Evolutionary conservation across 2,797 vertebrate genomes (phyloP).

Genomic region (Uromys caudimaculatus): DNA sequence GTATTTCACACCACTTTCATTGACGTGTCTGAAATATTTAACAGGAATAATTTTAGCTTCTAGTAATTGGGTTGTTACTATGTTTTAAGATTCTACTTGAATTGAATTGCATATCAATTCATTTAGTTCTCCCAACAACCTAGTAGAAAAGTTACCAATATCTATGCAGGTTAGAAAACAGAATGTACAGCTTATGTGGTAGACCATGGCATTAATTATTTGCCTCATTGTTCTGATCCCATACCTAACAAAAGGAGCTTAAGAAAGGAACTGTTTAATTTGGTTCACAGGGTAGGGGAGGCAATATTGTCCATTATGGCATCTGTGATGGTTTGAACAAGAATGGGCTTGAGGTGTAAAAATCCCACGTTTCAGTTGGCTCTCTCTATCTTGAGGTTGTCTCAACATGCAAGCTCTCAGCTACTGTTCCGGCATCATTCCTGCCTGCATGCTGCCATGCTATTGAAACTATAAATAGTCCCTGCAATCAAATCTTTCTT

Average conservation of each 20-base stretch:
- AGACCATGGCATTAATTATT: neutral
- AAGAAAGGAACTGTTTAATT: neutral
- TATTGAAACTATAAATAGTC: neutral
- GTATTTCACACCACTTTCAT: conserved; percentile 17
- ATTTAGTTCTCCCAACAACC: conserved; percentile 26
- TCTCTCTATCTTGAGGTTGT: neutral
- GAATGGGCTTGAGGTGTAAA: neutral
- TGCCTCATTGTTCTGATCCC: neutral
- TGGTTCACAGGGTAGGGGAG: neutral
- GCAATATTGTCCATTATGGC: neutral
- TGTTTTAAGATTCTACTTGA: neutral
- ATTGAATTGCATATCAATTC: conserved; percentile 2
- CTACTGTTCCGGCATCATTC: neutral
- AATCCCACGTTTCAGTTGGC: neutral
- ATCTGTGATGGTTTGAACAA: neutral
- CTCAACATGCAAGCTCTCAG: neutral
- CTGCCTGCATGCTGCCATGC: neutral
- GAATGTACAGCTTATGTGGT: neutral
- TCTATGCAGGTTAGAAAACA: neutral
- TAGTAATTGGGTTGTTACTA: neutral
- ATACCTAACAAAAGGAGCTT: neutral
- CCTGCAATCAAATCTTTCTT: neutral
- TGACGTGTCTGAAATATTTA: conserved; percentile 31
- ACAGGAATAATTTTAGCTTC: neutral
- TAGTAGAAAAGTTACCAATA: conserved; percentile 26